Evolutionary conservation across 2,797 vertebrate species (phyloP).

Genomic region (Urosaurus nigricauda): DNA sequence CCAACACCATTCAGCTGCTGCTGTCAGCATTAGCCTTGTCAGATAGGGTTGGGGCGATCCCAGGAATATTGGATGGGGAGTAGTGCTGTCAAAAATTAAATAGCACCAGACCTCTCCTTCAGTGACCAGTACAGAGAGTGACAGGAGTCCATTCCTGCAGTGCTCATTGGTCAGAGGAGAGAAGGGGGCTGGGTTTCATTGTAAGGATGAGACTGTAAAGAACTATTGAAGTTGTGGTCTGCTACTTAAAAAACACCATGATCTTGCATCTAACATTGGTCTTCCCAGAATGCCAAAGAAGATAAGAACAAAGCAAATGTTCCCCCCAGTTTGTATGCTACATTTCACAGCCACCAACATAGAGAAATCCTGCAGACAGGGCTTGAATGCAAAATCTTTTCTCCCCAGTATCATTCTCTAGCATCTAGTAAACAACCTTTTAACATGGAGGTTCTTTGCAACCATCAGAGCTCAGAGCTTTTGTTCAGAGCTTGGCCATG

Average conservation of each 20-base stretch:
- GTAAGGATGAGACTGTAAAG: neutral
- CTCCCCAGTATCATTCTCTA: too few species aligned
- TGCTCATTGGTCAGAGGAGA: neutral
- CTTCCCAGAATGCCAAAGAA: neutral
- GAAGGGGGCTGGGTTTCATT: neutral
- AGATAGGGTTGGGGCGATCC: neutral
- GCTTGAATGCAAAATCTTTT: too few species aligned
- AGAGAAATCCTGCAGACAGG: neutral
- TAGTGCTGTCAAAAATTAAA: neutral
- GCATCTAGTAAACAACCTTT: neutral
- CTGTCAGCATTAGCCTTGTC: constrained; percentile 12
- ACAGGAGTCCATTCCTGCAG: neutral
- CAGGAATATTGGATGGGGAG: neutral
- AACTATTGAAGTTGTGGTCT: neutral
- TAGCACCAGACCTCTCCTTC: neutral
- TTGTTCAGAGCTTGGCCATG: neutral
- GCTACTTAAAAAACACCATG: neutral
- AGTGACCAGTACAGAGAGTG: neutral
- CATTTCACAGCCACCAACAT: neutral
- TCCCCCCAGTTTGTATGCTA: too few species aligned
- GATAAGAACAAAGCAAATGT: neutral
- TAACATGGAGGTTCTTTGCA: neutral
- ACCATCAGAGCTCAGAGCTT: neutral
- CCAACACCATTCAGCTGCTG: constrained; percentile 16
- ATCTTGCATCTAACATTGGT: neutral